These are phyloP conservation scores for Onychostruthus taczanowskii DNA, from an alignment of 2,113 vertebrate species.

Conservation along the genomic window DNA sequence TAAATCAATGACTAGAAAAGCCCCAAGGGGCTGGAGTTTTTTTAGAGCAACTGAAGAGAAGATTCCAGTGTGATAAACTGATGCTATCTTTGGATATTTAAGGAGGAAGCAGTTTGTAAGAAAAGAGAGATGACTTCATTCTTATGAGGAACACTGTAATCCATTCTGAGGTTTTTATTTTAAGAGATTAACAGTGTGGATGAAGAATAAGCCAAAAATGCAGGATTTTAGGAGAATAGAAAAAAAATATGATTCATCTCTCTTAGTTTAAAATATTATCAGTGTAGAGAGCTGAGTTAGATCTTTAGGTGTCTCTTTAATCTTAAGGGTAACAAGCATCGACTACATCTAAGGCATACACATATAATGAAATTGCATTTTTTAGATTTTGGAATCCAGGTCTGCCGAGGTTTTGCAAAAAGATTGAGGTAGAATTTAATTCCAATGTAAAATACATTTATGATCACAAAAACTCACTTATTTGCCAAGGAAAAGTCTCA, in stretches of 20 bases:
- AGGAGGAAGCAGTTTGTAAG: neutral
- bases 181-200: neutral
- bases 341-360: neutral
- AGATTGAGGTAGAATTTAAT: neutral
- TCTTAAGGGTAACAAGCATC: neutral
- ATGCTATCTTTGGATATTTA: neutral
- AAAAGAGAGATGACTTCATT: neutral
- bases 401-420: neutral
- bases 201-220: neutral
- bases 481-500: neutral
- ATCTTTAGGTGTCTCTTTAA: neutral
- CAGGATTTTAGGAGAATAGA: neutral
- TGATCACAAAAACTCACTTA: neutral
- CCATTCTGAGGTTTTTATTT: neutral
- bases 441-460: neutral
- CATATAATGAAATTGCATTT: neutral
- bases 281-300: neutral
- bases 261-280: neutral
- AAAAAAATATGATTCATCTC: neutral
- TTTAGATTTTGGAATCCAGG: neutral
- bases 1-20: neutral
- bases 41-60: neutral
- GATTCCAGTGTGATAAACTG: neutral
- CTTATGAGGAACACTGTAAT: neutral
- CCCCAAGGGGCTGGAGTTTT: rapidly evolving